These are phyloP conservation scores for Apeira syringaria DNA, from an alignment of 2,888 invertebrate genomes.

Conservation along the genomic window DNA sequence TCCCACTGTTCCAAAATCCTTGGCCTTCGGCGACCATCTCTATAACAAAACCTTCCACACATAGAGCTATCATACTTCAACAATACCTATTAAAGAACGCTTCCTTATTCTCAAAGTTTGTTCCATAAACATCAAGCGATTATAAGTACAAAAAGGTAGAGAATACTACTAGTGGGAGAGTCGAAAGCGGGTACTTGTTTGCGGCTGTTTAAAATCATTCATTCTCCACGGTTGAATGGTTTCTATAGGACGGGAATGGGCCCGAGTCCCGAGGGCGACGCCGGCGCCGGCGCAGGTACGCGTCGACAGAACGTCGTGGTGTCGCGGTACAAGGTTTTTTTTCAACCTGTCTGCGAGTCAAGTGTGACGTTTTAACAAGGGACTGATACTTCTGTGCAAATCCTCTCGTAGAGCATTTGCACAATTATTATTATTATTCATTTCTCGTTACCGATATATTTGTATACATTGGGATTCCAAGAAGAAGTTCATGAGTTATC, in stretches of 20 bases:
- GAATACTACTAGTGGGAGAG: conserved; percentile 45
- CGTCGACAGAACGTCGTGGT: conserved; percentile 40
- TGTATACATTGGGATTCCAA: no score
- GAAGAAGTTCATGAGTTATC: no score
- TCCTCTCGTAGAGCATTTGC: not conserved
- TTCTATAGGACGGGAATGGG: conserved; percentile 56
- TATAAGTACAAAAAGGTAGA: conserved; percentile 36
- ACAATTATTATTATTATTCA: no score
- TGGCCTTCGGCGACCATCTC: conserved; percentile 12
- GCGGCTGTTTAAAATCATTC: conserved; percentile 65
- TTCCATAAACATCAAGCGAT: conserved; percentile 30
- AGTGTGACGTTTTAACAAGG: conserved; percentile 32
- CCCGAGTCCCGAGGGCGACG: no score
- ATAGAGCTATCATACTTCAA: conserved; percentile 5
- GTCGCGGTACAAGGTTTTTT: conserved; percentile 50
- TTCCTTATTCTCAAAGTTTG: conserved; percentile 18
- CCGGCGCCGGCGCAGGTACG: conserved; percentile 67
- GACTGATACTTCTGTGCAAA: conserved; percentile 11
- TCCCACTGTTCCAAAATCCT: conserved; percentile 26
- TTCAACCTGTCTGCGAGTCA: conserved; percentile 48
- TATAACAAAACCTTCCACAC: conserved; percentile 7
- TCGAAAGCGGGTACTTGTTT: conserved; percentile 61
- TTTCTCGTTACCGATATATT: no score
- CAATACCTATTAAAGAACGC: conserved; percentile 21
- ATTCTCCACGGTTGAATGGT: conserved; percentile 67